phyloP scores from a whole-genome alignment of 2,888 invertebrate species.

The Sialis lutaria region DNA sequence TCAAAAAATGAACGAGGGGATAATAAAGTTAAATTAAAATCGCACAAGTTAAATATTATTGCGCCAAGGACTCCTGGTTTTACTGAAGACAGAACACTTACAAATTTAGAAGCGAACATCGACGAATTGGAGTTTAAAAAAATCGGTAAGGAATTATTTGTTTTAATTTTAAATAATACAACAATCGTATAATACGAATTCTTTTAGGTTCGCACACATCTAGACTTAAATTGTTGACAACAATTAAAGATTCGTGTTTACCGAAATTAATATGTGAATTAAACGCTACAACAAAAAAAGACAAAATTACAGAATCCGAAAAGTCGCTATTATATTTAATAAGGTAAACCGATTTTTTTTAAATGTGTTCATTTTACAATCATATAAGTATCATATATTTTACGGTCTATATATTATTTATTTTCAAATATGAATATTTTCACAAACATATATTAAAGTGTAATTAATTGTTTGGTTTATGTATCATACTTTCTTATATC shows the following conservation, averaged over 20 bases:
- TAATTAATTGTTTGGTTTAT: not conserved
- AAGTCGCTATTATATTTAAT: slow-evolving; percentile 38
- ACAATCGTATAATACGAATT: not conserved
- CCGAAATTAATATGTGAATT: slow-evolving; percentile 48
- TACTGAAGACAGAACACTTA: too few relatives aligned
- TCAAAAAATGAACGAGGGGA: too few relatives aligned
- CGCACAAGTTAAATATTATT: too few relatives aligned
- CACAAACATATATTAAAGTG: not conserved
- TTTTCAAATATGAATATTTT: not conserved
- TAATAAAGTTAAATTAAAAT: too few relatives aligned
- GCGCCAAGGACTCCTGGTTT: too few relatives aligned
- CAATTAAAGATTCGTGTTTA: slow-evolving; percentile 42
- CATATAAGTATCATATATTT: not conserved
- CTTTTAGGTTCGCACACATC: slow-evolving; percentile 25
- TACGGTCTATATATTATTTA: not conserved
- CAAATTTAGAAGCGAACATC: too few relatives aligned
- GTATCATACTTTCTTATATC: not conserved
- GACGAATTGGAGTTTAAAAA: too few relatives aligned
- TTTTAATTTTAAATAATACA: too few relatives aligned
- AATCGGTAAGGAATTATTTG: too few relatives aligned
- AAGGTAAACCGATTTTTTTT: slow-evolving; percentile 26
- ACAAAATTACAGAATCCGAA: slow-evolving; percentile 41
- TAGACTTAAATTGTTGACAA: slow-evolving; percentile 32
- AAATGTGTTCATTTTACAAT: not conserved
- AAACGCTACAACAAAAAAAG: slow-evolving; percentile 38